phyloP scores from a whole-genome alignment of 2,797 vertebrate species.

The Tokudaia tokunoshimensis region DNA sequence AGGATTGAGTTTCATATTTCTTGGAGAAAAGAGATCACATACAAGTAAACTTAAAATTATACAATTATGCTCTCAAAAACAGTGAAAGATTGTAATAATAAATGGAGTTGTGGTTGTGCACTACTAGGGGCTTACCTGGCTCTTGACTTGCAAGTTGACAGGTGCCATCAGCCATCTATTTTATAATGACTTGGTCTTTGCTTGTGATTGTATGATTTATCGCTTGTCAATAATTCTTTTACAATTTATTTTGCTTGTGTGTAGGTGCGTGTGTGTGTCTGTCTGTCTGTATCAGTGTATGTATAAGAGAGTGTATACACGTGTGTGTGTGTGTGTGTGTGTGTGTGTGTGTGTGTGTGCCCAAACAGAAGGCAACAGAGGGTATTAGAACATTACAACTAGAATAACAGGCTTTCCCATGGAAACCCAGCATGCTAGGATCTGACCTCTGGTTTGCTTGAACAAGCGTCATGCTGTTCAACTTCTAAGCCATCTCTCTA shows the following conservation, averaged over 20 bases:
- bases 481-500: background rate
- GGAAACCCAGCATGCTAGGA: no score
- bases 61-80: background rate
- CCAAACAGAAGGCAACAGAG: background rate
- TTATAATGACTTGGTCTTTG: background rate
- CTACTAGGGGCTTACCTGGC: background rate
- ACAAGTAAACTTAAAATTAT: background rate
- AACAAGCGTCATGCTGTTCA: background rate
- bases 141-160: background rate
- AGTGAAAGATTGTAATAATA: background rate
- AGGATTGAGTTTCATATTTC: background rate
- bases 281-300: background rate
- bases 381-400: no score
- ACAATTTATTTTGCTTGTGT: background rate
- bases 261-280: background rate
- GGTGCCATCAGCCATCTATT: background rate
- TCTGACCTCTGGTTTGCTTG: background rate
- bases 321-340: background rate
- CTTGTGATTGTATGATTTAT: background rate
- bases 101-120: background rate
- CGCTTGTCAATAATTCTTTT: background rate
- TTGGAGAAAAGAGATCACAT: background rate
- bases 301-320: background rate
- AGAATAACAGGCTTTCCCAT: background rate
- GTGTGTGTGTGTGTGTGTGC: background rate